Evolutionary conservation across 2,113 vertebrate genomes (phyloP).

Genomic region (Callipepla squamata): DNA sequence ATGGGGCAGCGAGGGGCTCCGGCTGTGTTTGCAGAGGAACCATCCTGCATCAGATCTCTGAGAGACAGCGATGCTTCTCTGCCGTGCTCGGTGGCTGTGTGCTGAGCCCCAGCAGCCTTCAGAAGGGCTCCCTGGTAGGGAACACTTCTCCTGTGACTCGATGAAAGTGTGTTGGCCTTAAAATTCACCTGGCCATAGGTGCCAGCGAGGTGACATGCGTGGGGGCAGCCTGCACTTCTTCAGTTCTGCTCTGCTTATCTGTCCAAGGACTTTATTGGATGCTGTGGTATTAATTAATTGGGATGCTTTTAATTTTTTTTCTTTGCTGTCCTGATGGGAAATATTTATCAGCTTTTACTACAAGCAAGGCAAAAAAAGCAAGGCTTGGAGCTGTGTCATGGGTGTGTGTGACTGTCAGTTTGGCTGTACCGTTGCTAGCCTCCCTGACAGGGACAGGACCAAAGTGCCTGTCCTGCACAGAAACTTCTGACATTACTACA

Average conservation of each 20-base stretch:
- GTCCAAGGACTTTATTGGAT: not conserved
- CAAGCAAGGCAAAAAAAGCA: not conserved
- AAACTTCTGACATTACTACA: not conserved
- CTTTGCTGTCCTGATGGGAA: not conserved
- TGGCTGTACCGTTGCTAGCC: not conserved
- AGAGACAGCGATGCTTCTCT: not conserved
- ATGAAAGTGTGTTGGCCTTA: not conserved
- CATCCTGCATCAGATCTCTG: not conserved
- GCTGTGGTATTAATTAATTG: not conserved
- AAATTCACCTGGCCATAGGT: fast-evolving
- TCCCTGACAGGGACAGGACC: not conserved
- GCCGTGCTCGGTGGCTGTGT: not conserved
- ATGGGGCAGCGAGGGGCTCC: not conserved
- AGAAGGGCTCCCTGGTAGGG: not conserved
- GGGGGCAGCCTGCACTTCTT: not conserved
- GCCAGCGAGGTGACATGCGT: not conserved
- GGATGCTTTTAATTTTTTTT: not conserved
- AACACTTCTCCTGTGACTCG: not conserved
- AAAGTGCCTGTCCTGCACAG: not conserved
- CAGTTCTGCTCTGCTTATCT: not conserved
- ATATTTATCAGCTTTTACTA: not conserved
- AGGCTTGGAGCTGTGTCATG: not conserved
- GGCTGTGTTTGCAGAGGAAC: not conserved
- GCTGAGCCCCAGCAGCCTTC: not conserved
- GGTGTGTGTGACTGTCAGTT: fast-evolving